Percentiles rank a stretch among this genome's conserved stretches.
Conservation (phyloP, 2,888 invertebrate species). For the Leptinotarsa haldemani region DNA sequence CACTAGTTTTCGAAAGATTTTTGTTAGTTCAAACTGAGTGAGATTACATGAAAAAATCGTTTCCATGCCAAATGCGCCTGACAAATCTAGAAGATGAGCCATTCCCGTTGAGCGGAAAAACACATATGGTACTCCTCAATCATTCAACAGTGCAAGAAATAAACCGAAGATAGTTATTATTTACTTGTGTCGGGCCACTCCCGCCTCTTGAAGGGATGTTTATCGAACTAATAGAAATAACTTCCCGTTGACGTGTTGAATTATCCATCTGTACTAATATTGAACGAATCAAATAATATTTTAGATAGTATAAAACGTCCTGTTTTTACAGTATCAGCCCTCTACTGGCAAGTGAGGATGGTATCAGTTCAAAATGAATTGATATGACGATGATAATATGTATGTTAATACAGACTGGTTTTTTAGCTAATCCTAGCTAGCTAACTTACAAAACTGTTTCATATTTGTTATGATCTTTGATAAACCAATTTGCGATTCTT, state of each 20-base stretch:
- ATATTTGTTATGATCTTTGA: too few relatives aligned
- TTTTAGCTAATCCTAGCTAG: too few relatives aligned
- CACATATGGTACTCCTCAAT: not conserved
- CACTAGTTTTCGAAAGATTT: too few relatives aligned
- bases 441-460: too few relatives aligned
- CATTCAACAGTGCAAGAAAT: not conserved
- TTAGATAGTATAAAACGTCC: not conserved
- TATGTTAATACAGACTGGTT: too few relatives aligned
- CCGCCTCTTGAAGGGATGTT: slow-evolving; percentile 4
- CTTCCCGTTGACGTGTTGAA: slow-evolving; percentile 3
- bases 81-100: not conserved
- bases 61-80: not conserved
- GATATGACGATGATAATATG: too few relatives aligned
- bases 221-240: not conserved
- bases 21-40: too few relatives aligned
- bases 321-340: not conserved
- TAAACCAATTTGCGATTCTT: too few relatives aligned
- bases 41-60: not conserved
- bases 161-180: not conserved
- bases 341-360: not conserved
- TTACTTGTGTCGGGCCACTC: not conserved
- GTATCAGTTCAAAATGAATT: too few relatives aligned
- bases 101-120: not conserved
- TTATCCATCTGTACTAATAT: not conserved
- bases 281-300: not conserved